Percentiles rank a stretch among this genome's conserved stretches.
Evolutionary conservation across 2,113 vertebrate genomes (phyloP).

Genomic region (Alosa alosa): DNA sequence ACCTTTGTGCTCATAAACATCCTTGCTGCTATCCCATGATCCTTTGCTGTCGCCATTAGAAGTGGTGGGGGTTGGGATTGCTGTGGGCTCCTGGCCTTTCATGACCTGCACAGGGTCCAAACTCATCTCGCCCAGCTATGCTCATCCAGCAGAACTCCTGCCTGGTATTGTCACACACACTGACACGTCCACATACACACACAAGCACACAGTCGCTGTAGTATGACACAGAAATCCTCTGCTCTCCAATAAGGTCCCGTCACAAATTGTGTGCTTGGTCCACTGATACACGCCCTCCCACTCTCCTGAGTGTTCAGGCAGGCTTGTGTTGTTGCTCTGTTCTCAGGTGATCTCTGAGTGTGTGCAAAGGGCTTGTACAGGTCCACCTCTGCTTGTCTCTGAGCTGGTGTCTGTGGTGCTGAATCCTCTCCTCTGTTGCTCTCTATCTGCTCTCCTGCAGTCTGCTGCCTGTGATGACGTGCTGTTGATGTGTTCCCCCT

Average conservation of each 20-base stretch:
- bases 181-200: slow-evolving; percentile 25
- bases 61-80: slow-evolving; percentile 39
- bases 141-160: slow-evolving; percentile 18
- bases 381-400: background rate
- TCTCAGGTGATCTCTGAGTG: slow-evolving; percentile 16
- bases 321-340: background rate
- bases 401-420: slow-evolving; percentile 8
- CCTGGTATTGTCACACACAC: no score
- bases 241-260: background rate
- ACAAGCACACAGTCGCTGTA: background rate
- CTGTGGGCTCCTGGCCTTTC: slow-evolving; percentile 62
- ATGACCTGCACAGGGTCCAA: slow-evolving; percentile 69
- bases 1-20: slow-evolving; percentile 55
- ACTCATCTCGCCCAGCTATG: slow-evolving; percentile 64
- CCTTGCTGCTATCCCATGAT: slow-evolving; percentile 63
- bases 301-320: slow-evolving; percentile 1
- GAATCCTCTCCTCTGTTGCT: slow-evolving; percentile 35
- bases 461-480: background rate
- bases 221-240: no score
- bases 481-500: slow-evolving; percentile 38
- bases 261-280: background rate
- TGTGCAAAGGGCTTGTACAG: slow-evolving; percentile 16
- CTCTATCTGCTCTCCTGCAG: slow-evolving; percentile 31
- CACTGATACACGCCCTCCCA: slow-evolving; percentile 11
- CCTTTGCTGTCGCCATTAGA: slow-evolving; percentile 68